Percentiles rank a stretch among this genome's conserved stretches.
phyloP scores from a whole-genome alignment of 2,113 vertebrate genomes.

The Pelecanus crispus region DNA sequence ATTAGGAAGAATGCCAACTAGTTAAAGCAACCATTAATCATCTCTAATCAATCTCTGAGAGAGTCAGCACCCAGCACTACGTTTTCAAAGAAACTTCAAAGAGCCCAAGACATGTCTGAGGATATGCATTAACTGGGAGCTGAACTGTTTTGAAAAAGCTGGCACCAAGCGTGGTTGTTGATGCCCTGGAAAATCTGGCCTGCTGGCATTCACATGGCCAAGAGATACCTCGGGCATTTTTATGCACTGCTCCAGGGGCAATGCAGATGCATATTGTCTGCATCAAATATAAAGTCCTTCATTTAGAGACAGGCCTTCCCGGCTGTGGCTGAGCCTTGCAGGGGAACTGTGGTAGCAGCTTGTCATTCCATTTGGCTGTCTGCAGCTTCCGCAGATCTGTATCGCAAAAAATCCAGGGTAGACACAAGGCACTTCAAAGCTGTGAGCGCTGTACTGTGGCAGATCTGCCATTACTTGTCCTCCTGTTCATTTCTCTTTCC shows the following conservation, averaged over 20 bases:
- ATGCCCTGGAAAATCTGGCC: not conserved
- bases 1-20: not conserved
- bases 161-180: not conserved
- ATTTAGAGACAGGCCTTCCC: not conserved
- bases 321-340: not conserved
- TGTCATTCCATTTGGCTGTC: not conserved
- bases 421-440: not conserved
- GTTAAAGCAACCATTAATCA: not conserved
- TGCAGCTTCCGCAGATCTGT: not conserved
- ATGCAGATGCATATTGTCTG: not conserved
- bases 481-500: constrained; percentile 13
- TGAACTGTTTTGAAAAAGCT: not conserved
- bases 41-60: not conserved
- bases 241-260: not conserved
- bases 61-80: not conserved
- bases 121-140: not conserved
- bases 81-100: not conserved
- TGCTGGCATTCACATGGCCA: not conserved
- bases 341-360: not conserved
- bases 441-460: not conserved
- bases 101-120: not conserved
- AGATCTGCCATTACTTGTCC: not conserved
- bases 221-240: not conserved
- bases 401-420: not conserved
- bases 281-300: not conserved